A percentile compares a stretch with the other conserved stretches of the same genome.
phyloP scores from a whole-genome alignment of 1,140 invertebrate species.

The Pseudoatta argentina region DNA sequence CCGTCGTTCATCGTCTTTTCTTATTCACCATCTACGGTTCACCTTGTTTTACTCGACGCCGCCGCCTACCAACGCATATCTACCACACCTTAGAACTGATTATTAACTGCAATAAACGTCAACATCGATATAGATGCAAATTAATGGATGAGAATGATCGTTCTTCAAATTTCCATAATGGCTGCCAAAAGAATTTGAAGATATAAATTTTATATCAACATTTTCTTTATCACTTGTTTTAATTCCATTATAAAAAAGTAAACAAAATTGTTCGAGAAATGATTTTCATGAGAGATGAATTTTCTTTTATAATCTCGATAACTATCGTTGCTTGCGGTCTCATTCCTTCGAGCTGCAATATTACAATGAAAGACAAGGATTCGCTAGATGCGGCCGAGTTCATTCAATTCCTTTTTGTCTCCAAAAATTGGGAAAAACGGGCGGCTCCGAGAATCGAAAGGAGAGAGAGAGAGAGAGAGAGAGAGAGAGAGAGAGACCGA shows the following conservation, averaged over 20 bases:
- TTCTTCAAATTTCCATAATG: not conserved
- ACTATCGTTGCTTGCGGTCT: not conserved
- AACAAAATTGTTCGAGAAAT: not conserved
- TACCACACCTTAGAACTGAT: constrained; percentile 68
- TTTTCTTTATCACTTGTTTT: not conserved
- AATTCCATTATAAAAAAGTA: not conserved
- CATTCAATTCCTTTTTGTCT: not conserved
- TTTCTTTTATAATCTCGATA: not conserved
- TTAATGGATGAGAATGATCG: not conserved
- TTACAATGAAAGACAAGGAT: not conserved
- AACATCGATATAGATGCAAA: constrained; percentile 58
- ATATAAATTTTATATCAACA: not conserved
- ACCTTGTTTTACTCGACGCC: constrained; percentile 25
- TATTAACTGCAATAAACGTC: constrained; percentile 52
- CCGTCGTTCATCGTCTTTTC: constrained; percentile 36
- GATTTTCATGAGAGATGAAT: not conserved
- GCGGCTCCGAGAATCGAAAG: not conserved
- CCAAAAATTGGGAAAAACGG: constrained; percentile 11
- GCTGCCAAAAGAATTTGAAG: not conserved
- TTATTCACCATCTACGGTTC: constrained; percentile 32
- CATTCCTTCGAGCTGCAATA: not conserved
- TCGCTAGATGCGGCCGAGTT: not conserved
- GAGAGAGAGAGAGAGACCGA: constrained; percentile 67
- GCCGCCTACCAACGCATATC: constrained; percentile 38
- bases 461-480: constrained; percentile 72